Evolutionary conservation across 2,113 vertebrate genomes (phyloP), one percentile per base, ranked within the genome.

Genomic region (Hemiprocne comata): DNA sequence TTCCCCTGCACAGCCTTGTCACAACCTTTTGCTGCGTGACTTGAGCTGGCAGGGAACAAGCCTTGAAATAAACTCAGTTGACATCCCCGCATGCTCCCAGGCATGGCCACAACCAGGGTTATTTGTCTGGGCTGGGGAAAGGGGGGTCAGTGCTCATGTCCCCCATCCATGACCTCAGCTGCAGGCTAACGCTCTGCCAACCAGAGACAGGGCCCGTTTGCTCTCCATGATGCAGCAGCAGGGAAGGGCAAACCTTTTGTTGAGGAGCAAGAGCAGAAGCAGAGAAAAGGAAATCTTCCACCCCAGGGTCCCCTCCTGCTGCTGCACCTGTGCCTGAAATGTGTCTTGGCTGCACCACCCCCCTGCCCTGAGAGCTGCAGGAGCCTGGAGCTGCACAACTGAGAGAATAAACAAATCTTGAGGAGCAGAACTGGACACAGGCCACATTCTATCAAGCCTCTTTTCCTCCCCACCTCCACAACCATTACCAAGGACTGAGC

Each of bases 21-120:
- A 57, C 94, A 90, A 29, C 89, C 86, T 78, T 92, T 65, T n/a
- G 88, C 92, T 88, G 92, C 33, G 9, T 94, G 96, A 96, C 86
- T 77, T 12, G 86, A 96, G 77, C 90, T 89, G 92, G 91, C 94
- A 74, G 89, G 51, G 90, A 92, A 40, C 28, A 4, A 95, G 90
- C 88, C 88, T 65, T 88, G 95, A 92, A 80, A 76, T 64, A 93
- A 95, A 84, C 92, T 77, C 88, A 7, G 42, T 17, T 86, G 95
- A 95, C 92, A 77, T 85, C 93, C 61, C 85, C 40, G 78, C 87
- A 50, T 73, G 50, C 88, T 50, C 50, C 78, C 11, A 5, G 90
- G 78, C 92, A 93, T 3, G 17, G 92, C 71, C 58, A 46, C 92
- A 40, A 28, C 46, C 36, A 5, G 28, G 50, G 26, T 54, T 19